These are phyloP conservation scores for Axinella damicornis DNA, from an alignment of 37 sponge, comb jelly and placozoan species.

Conservation along the genomic window DNA sequence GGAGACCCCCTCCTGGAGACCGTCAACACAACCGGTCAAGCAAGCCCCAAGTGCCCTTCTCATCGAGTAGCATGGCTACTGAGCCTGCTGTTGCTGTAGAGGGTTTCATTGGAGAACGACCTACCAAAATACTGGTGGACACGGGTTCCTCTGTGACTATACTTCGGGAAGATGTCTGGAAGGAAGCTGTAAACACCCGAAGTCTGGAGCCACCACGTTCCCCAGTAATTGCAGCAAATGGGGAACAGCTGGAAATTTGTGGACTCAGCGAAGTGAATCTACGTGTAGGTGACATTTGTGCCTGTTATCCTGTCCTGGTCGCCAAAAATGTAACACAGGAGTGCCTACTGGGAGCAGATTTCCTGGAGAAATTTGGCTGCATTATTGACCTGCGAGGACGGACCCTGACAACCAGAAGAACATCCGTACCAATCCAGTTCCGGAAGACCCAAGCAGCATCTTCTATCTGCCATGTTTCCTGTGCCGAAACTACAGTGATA, in stretches of 20 bases:
- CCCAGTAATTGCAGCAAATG: conserved; percentile 28
- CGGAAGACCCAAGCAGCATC: background rate
- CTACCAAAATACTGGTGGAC: conserved; percentile 3
- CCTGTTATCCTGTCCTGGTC: background rate
- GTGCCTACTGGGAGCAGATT: conserved; percentile 27
- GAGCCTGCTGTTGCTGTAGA: background rate
- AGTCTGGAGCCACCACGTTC: background rate
- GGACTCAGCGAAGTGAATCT: background rate
- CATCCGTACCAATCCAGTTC: background rate
- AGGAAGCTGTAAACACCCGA: background rate
- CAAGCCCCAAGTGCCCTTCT: too few relatives aligned
- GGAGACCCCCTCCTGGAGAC: background rate
- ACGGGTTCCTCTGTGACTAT: conserved; percentile 14
- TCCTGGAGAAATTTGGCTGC: conserved; percentile 16
- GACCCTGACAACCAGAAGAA: background rate
- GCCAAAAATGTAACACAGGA: conserved; percentile 12
- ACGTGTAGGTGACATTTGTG: background rate
- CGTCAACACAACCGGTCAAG: background rate
- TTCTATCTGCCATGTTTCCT: conserved; percentile 7
- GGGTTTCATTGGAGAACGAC: conserved; percentile 14
- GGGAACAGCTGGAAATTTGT: background rate
- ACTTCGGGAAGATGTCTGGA: conserved; percentile 14
- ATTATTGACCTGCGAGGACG: conserved; percentile 13
- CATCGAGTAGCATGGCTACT: background rate
- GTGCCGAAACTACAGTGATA: background rate